Evolutionary conservation across 2,888 invertebrate species (phyloP), one percentile per base, ranked within the genome.

Genomic region (Herminia tarsipennalis): DNA sequence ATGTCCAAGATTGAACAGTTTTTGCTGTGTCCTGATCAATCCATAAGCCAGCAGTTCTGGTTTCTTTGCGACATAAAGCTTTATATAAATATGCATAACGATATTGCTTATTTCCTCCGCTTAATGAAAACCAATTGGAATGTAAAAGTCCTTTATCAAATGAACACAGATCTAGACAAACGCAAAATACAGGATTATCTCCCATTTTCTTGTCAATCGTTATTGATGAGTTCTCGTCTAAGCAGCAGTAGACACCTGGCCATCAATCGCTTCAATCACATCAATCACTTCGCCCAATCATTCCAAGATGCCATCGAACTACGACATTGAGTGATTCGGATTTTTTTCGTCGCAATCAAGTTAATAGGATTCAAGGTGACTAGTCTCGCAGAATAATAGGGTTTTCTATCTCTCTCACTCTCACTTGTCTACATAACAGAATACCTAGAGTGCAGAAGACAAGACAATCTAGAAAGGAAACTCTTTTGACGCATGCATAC

Each of bases 301-400:
- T 35, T 51, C 49, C 41, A 58, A 58, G 66, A 67, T 63, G 59
- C 66, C 70, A 59, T 66, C 55, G 51, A 41, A 40, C 50, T 40
- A 39, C 46, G 79, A 76, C 76, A 60, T 65, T 74, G 79, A 79
- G 53, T 59, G 70, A 78, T 76, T 61, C 56, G 40, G 54, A 39
- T 62, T 67, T 74, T 68, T 65, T 45, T n/a, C n/a, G 40, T 25
- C 17, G 44, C 57, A 65, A 59, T 68, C 49, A 52, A 45, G 35
- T 29, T 65, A 61, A 63, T 66, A 59, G 50, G 46, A 50, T 56
- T 53, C 12, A 38, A 34, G 36, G 43, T 49, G 47, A 36, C 45
- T 56, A 44, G 46, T 50, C 40, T 18, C 22, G 21, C 4, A 22
- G 22, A 40, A 36, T 13, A 5, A 9, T 30, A 41, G 47, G 44